Conservation (phyloP, 2,113 vertebrate species). For the Peromyscus leucopus region DNA sequence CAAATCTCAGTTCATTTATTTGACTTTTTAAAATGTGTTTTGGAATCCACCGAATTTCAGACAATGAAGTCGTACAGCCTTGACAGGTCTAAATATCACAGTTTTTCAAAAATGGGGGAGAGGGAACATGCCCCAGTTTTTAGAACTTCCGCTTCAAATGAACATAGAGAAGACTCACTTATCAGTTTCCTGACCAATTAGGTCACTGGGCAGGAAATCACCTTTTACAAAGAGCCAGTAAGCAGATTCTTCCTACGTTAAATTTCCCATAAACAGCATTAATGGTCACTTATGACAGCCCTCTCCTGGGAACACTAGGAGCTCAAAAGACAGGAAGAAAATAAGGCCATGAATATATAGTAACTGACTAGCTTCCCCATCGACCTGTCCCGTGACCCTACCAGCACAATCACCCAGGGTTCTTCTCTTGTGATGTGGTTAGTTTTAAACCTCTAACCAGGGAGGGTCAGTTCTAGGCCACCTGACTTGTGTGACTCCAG, state of each 20-base stretch:
- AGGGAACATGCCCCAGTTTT: slow-evolving; percentile 46
- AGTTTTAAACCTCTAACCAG: slow-evolving; percentile 9
- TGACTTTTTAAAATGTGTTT: slow-evolving; percentile 44
- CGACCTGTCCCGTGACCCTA: not conserved
- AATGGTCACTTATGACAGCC: slow-evolving; percentile 24
- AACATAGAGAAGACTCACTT: slow-evolving; percentile 54
- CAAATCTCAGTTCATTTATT: slow-evolving; percentile 59
- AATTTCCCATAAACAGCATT: slow-evolving; percentile 57
- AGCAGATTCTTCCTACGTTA: slow-evolving; percentile 60
- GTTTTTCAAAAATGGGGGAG: slow-evolving; percentile 49
- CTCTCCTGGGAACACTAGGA: slow-evolving; percentile 2
- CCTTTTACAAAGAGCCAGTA: slow-evolving; percentile 75
- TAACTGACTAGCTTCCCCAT: not conserved
- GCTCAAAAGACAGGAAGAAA: slow-evolving; percentile 53
- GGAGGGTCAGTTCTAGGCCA: slow-evolving; percentile 59
- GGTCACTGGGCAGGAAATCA: slow-evolving; percentile 74
- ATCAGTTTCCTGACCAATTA: slow-evolving; percentile 75
- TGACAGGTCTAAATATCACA: slow-evolving; percentile 56
- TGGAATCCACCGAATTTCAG: slow-evolving; percentile 67
- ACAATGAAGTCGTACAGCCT: slow-evolving; percentile 62
- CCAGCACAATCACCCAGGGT: not conserved
- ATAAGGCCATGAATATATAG: slow-evolving; percentile 22
- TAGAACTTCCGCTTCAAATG: slow-evolving; percentile 37
- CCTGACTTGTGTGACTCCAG: slow-evolving; percentile 17
- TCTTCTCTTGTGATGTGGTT: not conserved